These are phyloP conservation scores for Eueremaeus valkanovi DNA, from an alignment of 2,888 invertebrate species.

Conservation along the genomic window DNA sequence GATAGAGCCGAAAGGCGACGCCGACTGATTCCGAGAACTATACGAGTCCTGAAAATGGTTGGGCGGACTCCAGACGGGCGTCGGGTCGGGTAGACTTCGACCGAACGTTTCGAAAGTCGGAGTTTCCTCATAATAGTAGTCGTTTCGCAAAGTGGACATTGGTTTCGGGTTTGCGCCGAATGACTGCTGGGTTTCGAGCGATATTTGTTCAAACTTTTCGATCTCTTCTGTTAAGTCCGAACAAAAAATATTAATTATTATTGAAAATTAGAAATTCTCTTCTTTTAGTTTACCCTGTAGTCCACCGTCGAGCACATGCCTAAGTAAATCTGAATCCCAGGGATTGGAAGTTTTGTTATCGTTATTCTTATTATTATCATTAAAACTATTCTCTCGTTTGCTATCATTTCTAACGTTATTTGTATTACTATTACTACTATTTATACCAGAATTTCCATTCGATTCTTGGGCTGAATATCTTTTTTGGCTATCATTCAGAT, in stretches of 20 bases:
- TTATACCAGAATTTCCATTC: neutral
- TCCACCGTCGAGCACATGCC: slow-evolving; percentile 32
- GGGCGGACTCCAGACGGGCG: slow-evolving; percentile 14
- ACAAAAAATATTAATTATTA: neutral
- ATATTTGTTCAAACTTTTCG: slow-evolving; percentile 37
- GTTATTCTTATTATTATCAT: neutral
- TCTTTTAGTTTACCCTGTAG: slow-evolving; percentile 16
- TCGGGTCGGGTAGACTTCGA: neutral
- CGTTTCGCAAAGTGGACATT: neutral
- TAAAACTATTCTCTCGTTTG: neutral
- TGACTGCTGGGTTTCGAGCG: slow-evolving; percentile 30
- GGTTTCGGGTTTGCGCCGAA: neutral
- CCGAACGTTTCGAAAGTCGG: slow-evolving; percentile 8
- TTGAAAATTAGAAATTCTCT: neutral
- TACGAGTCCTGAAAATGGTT: neutral
- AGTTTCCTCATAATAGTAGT: neutral
- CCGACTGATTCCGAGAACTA: neutral
- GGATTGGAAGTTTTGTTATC: neutral
- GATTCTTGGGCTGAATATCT: too few species aligned
- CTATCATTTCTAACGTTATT: neutral
- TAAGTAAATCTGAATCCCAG: slow-evolving; percentile 33
- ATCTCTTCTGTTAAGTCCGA: slow-evolving; percentile 30
- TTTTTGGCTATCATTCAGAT: neutral
- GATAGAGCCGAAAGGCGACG: neutral
- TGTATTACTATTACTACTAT: neutral